These are phyloP conservation scores for Trematomus bernacchii DNA, from an alignment of 2,797 vertebrate species.

Conservation along the genomic window DNA sequence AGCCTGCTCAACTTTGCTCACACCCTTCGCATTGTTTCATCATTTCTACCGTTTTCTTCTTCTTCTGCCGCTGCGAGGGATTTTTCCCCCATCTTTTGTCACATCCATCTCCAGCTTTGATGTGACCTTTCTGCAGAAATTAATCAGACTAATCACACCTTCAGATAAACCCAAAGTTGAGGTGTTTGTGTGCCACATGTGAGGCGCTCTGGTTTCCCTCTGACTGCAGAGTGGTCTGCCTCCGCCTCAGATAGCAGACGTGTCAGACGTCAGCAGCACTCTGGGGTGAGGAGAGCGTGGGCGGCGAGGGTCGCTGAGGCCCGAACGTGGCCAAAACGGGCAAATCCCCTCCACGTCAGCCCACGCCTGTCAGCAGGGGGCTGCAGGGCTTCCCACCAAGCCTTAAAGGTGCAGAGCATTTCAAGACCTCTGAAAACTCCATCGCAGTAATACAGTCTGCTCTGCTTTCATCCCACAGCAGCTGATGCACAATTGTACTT, in stretches of 20 bases:
- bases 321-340: constrained; percentile 68
- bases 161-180: constrained; percentile 35
- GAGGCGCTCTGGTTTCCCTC: constrained; percentile 56
- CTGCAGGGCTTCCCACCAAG: constrained; percentile 45
- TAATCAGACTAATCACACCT: constrained; percentile 56
- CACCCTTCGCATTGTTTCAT: constrained; percentile 76
- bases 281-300: constrained; percentile 62
- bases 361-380: constrained; percentile 53
- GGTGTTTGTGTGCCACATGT: constrained; percentile 27
- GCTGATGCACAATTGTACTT: background rate
- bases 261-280: constrained; percentile 77
- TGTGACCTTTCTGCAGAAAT: constrained; percentile 60
- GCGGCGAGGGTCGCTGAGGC: constrained; percentile 77
- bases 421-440: constrained; percentile 36
- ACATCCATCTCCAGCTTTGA: constrained; percentile 1
- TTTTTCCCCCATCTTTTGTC: constrained; percentile 38
- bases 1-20: constrained; percentile 77
- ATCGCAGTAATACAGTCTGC: constrained; percentile 13
- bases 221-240: constrained; percentile 65
- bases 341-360: constrained; percentile 73
- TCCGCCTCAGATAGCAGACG: constrained; percentile 64
- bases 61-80: constrained; percentile 21
- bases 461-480: constrained; percentile 15
- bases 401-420: constrained; percentile 44
- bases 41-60: constrained; percentile 49